These are phyloP conservation scores for Macrostomum lignano DNA, from an alignment of 1,140 invertebrate species.

Conservation along the genomic window DNA sequence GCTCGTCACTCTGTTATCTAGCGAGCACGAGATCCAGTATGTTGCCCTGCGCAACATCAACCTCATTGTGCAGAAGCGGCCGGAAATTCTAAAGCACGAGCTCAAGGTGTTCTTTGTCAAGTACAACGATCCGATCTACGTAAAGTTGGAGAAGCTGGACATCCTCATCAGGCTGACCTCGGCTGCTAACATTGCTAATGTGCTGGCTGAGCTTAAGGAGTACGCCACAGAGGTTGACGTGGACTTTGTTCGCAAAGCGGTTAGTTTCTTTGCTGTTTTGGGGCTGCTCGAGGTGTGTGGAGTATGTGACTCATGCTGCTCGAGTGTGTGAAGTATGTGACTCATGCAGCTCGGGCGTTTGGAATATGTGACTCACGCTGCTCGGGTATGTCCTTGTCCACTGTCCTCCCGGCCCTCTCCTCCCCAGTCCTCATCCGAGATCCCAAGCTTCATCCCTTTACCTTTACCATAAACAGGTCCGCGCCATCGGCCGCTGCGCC, in stretches of 20 bases:
- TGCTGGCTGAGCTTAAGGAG: slow-evolving; percentile 89
- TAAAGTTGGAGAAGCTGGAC: slow-evolving; percentile 92
- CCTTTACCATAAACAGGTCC: slow-evolving; percentile 28
- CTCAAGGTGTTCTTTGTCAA: slow-evolving; percentile 99
- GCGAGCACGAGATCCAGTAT: slow-evolving; percentile 93
- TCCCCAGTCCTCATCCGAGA: no score
- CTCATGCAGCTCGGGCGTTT: no score
- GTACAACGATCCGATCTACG: slow-evolving; percentile 99
- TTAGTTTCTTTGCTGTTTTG: no score
- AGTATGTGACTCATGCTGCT: no score
- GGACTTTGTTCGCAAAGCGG: slow-evolving; percentile 85
- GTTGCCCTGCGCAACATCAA: slow-evolving; percentile 94
- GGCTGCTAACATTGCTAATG: slow-evolving; percentile 88
- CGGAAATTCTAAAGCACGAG: slow-evolving; percentile 95
- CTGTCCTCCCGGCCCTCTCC: no score
- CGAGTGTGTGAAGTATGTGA: no score
- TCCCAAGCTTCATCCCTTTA: no score
- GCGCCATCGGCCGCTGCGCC: slow-evolving; percentile 90
- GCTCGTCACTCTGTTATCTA: slow-evolving; percentile 81
- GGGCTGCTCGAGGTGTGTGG: slow-evolving; percentile 31
- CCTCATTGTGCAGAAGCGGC: slow-evolving; percentile 88
- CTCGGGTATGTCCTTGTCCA: no score
- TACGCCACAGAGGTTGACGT: slow-evolving; percentile 95
- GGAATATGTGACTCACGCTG: no score
- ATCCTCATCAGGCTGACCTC: slow-evolving; percentile 97